Percentiles rank a stretch among this genome's conserved stretches.
phyloP scores from a whole-genome alignment of 2,888 invertebrate species.

The Lithophane leautieri region DNA sequence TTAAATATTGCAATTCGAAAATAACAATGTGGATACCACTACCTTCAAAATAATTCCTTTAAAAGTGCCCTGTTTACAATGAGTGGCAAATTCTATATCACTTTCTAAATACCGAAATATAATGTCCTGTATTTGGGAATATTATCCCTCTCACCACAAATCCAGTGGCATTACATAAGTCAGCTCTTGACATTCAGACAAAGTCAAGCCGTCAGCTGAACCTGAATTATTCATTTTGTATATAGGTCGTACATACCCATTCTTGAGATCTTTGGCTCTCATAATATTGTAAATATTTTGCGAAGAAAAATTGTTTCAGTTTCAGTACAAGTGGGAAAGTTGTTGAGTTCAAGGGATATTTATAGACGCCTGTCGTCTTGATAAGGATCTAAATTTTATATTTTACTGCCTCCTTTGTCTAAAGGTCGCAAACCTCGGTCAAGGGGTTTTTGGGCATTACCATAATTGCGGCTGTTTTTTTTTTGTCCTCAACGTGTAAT shows the following conservation, averaged over 20 bases:
- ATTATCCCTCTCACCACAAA: neutral
- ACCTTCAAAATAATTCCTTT: too few species aligned
- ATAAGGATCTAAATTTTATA: neutral
- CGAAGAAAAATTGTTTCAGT: slow-evolving; percentile 17
- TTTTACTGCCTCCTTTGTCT: neutral
- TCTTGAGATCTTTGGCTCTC: slow-evolving; percentile 28
- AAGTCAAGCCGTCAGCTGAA: slow-evolving; percentile 30
- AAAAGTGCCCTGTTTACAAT: too few species aligned
- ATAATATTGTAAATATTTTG: slow-evolving; percentile 44
- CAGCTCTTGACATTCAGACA: slow-evolving; percentile 2
- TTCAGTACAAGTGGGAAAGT: slow-evolving; percentile 2
- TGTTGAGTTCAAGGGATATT: slow-evolving; percentile 27
- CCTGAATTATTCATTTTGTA: slow-evolving; percentile 53
- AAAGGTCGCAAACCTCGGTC: neutral
- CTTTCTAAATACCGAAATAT: neutral
- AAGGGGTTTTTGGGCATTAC: too few species aligned
- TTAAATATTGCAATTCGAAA: too few species aligned
- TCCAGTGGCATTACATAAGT: neutral
- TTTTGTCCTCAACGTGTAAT: too few species aligned
- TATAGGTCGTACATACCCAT: slow-evolving; percentile 1
- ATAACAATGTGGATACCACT: too few species aligned
- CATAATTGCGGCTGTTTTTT: too few species aligned
- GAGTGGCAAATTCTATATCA: neutral
- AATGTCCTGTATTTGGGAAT: neutral
- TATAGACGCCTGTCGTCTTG: neutral